phyloP scores from a whole-genome alignment of 2,888 invertebrate genomes.

The Sminthurinus aureus region DNA sequence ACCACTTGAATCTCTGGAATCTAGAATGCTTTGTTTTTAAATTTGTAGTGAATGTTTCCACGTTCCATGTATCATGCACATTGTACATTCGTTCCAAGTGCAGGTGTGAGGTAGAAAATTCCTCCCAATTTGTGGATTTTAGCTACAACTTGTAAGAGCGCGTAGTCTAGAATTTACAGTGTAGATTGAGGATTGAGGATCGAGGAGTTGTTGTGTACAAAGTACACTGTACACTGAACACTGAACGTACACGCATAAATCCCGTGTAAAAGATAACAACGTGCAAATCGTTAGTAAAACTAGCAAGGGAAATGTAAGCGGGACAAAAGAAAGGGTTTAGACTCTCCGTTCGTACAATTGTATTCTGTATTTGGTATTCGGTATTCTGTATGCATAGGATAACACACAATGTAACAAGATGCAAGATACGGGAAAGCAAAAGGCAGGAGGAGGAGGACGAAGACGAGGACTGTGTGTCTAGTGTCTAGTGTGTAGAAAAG shows the following conservation, averaged over 20 bases:
- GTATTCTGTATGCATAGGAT: too few species aligned
- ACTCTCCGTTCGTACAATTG: too few species aligned
- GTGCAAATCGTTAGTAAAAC: slow-evolving; percentile 13
- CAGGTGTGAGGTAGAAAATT: too few species aligned
- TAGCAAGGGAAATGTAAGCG: slow-evolving; percentile 6
- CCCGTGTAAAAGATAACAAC: slow-evolving; percentile 14
- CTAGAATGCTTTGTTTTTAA: too few species aligned
- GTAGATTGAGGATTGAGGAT: neutral
- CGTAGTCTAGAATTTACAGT: neutral
- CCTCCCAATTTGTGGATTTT: neutral
- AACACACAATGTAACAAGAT: too few species aligned
- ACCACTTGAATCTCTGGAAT: too few species aligned
- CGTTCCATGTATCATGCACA: too few species aligned
- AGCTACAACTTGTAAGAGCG: neutral
- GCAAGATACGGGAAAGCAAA: neutral
- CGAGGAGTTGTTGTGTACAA: too few species aligned
- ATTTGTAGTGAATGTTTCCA: too few species aligned
- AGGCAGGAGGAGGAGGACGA: neutral
- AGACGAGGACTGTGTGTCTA: neutral
- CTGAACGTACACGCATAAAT: neutral
- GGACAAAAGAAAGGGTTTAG: neutral
- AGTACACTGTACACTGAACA: too few species aligned
- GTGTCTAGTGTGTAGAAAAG: neutral
- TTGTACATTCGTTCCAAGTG: too few species aligned
- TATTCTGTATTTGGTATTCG: too few species aligned